These are phyloP conservation scores for Xestia ashworthii DNA, from an alignment of 2,888 invertebrate genomes.

Conservation along the genomic window DNA sequence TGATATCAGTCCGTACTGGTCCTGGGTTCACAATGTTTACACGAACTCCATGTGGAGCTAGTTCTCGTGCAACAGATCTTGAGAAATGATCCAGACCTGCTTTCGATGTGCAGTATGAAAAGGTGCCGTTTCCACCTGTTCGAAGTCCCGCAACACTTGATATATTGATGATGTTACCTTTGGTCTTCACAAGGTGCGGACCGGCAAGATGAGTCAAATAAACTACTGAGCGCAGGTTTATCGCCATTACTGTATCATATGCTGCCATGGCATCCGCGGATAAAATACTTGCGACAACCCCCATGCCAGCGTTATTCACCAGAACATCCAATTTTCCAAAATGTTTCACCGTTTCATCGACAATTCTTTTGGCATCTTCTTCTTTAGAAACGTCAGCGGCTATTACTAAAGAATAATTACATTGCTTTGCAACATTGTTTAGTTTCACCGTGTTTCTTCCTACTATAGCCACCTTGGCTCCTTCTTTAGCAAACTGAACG, in stretches of 20 bases:
- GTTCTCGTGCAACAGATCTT: slow-evolving; percentile 23
- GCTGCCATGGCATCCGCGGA: slow-evolving; percentile 14
- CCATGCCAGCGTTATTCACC: slow-evolving; percentile 34
- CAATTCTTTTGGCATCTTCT: slow-evolving; percentile 19
- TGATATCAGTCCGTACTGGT: slow-evolving; percentile 30
- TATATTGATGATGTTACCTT: slow-evolving; percentile 80
- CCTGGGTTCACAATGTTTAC: slow-evolving; percentile 40
- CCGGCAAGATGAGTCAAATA: slow-evolving; percentile 60
- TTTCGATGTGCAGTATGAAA: slow-evolving; percentile 32
- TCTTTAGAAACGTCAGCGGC: slow-evolving; percentile 30
- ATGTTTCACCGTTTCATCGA: slow-evolving; percentile 14
- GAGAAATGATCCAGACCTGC: slow-evolving; percentile 39
- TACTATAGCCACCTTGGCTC: slow-evolving; percentile 64
- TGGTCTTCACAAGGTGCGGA: slow-evolving; percentile 61
- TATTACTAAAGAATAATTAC: slow-evolving; percentile 28
- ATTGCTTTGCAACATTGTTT: slow-evolving; percentile 23
- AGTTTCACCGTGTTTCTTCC: slow-evolving; percentile 63
- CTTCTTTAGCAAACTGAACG: slow-evolving; percentile 48
- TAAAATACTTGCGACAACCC: neutral
- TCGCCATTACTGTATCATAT: slow-evolving; percentile 44
- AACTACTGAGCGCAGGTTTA: slow-evolving; percentile 55
- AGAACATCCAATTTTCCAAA: slow-evolving; percentile 33
- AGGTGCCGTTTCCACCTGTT: neutral
- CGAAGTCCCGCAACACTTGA: slow-evolving; percentile 25
- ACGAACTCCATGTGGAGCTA: slow-evolving; percentile 32